phyloP scores from a whole-genome alignment of 2,888 invertebrate species.

The Epinotia bilunana region DNA sequence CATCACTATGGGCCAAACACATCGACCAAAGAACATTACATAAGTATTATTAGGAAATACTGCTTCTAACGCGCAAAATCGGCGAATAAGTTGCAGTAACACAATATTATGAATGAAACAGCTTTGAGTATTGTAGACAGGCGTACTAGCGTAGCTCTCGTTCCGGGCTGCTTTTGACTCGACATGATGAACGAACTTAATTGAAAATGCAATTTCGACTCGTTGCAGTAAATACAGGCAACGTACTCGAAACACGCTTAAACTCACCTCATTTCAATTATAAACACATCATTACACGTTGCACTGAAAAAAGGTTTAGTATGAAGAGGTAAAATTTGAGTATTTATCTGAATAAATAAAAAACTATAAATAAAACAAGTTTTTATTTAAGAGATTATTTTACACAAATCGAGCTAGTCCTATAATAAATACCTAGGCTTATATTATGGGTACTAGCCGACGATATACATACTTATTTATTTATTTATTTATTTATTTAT shows the following conservation, averaged over 20 bases:
- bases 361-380: no score
- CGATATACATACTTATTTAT: no score
- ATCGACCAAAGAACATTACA: no score
- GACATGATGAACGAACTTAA: constrained; percentile 32
- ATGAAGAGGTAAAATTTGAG: neutral
- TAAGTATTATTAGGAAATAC: neutral
- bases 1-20: no score
- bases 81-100: neutral
- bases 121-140: neutral
- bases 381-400: no score
- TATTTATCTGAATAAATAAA: neutral
- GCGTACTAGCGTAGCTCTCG: neutral
- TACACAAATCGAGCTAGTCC: no score
- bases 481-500: no score
- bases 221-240: neutral
- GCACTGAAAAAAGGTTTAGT: neutral
- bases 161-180: constrained; percentile 9
- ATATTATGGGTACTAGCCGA: no score
- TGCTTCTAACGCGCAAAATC: neutral
- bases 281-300: neutral
- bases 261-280: neutral
- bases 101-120: constrained; percentile 1
- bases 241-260: neutral
- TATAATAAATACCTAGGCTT: no score
- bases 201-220: constrained; percentile 38